These are phyloP conservation scores for Furcifer pardalis DNA, from an alignment of 2,797 vertebrate species.

Conservation along the genomic window DNA sequence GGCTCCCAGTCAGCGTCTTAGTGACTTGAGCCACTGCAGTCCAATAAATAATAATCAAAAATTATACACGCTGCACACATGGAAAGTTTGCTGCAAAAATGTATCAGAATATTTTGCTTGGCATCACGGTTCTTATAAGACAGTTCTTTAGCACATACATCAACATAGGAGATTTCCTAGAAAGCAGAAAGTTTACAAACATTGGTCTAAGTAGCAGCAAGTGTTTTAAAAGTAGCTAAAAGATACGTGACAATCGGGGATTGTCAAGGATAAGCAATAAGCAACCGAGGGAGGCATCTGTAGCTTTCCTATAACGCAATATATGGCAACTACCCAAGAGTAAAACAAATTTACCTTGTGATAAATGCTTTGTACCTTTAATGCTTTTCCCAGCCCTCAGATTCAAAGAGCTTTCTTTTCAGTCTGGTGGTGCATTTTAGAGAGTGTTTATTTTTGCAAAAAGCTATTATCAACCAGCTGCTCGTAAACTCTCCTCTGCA, in stretches of 20 bases:
- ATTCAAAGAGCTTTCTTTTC: conserved; percentile 39
- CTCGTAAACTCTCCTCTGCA: conserved; percentile 55
- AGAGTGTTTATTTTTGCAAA: conserved; percentile 61
- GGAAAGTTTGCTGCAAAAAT: not conserved
- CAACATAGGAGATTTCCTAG: not conserved
- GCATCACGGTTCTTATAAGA: not conserved
- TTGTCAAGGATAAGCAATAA: conserved; percentile 2
- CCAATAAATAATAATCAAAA: too few species aligned
- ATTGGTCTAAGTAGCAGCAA: not conserved
- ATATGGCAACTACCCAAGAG: conserved; percentile 15
- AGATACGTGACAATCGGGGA: conserved; percentile 2
- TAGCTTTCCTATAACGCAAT: not conserved
- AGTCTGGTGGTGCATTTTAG: conserved; percentile 56
- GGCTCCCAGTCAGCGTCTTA: too few species aligned
- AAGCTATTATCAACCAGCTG: conserved; percentile 66
- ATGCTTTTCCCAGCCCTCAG: conserved; percentile 32
- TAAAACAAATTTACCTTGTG: conserved; percentile 23
- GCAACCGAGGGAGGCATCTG: not conserved
- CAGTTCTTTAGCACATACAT: not conserved
- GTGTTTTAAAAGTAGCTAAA: not conserved
- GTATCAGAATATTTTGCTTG: not conserved
- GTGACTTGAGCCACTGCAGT: too few species aligned
- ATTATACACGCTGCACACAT: not conserved
- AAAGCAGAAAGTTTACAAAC: not conserved
- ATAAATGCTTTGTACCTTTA: conserved; percentile 22